Percentiles rank a stretch among this genome's conserved stretches.
Evolutionary conservation across 2,888 invertebrate species (phyloP).

Genomic region (Drosophila ustulata): DNA sequence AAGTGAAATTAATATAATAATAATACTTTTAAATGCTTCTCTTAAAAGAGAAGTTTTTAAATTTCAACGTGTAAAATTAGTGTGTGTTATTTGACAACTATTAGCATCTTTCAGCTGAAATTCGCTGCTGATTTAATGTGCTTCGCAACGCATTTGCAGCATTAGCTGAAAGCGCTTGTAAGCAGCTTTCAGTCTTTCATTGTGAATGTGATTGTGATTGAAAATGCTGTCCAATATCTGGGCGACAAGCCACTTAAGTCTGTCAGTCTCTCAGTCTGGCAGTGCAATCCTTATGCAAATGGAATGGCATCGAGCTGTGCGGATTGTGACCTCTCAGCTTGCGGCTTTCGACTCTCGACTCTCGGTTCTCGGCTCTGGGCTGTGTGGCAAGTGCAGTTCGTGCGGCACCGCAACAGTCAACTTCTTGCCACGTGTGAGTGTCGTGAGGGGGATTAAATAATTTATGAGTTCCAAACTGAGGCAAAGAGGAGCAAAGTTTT

Average conservation of each 20-base stretch:
- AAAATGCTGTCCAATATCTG: slow-evolving; percentile 8
- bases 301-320: slow-evolving; percentile 19
- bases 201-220: neutral
- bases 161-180: neutral
- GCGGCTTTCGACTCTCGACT: neutral
- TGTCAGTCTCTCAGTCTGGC: neutral
- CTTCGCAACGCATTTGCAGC: neutral
- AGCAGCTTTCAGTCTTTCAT: neutral
- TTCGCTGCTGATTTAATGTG: neutral
- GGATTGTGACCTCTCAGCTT: slow-evolving; percentile 7
- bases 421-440: slow-evolving; percentile 6
- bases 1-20: too few relatives aligned
- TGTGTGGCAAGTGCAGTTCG: slow-evolving; percentile 20
- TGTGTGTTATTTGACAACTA: neutral
- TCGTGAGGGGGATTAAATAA: slow-evolving; percentile 45
- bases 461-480: slow-evolving; percentile 40
- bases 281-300: slow-evolving; percentile 15
- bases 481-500: neutral
- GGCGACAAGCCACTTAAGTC: slow-evolving; percentile 41
- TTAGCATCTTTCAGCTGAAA: neutral
- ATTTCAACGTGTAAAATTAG: neutral
- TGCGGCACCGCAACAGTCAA: neutral
- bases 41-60: neutral
- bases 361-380: neutral
- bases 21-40: too few relatives aligned